phyloP scores from a whole-genome alignment of 2,113 vertebrate species.

The Peromyscus californicus region DNA sequence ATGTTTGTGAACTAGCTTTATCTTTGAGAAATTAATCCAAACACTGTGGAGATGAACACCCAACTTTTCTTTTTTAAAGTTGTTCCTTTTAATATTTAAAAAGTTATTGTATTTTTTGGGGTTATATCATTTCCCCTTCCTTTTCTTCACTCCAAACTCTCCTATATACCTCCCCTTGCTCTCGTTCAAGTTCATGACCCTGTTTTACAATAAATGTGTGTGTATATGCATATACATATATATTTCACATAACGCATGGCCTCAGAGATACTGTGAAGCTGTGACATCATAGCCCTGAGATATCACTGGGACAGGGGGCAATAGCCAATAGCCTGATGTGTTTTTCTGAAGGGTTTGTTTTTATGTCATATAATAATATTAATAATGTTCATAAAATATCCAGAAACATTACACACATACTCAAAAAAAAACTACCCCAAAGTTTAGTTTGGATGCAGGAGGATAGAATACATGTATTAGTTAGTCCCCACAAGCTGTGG shows the following conservation, averaged over 20 bases:
- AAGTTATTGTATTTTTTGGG: background rate
- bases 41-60: background rate
- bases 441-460: background rate
- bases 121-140: no score
- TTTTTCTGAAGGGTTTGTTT: background rate
- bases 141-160: no score
- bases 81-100: background rate
- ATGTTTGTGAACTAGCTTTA: background rate
- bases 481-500: background rate
- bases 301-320: no score
- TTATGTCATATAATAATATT: background rate
- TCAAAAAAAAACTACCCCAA: background rate
- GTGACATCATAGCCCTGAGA: no score
- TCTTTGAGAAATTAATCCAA: background rate
- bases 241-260: no score
- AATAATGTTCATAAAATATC: background rate
- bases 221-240: no score
- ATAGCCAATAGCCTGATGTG: background rate
- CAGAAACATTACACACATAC: background rate
- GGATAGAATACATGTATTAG: rapidly evolving
- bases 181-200: no score
- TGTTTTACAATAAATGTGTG: no score
- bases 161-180: no score
- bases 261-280: no score
- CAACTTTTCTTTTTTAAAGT: background rate